Percentiles rank a stretch among this genome's conserved stretches.
phyloP scores from a whole-genome alignment of 2,888 invertebrate genomes.

The Xestia xanthographa region DNA sequence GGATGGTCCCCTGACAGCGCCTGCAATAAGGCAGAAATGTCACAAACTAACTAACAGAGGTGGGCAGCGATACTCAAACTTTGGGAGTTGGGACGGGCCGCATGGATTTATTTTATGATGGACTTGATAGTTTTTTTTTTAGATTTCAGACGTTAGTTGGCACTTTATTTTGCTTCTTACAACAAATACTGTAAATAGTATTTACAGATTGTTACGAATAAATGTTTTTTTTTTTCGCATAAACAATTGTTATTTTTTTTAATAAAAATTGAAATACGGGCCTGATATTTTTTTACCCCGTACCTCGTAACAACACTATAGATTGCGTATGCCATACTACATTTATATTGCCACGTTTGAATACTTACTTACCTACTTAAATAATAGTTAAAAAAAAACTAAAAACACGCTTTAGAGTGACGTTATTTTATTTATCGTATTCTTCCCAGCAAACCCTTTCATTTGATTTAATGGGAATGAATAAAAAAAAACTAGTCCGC shows the following conservation, averaged over 20 bases:
- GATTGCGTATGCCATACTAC: background rate
- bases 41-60: slow-evolving; percentile 35
- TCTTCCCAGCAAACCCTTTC: no score
- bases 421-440: no score
- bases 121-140: background rate
- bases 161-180: background rate
- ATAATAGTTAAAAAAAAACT: no score
- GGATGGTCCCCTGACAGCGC: slow-evolving; percentile 64
- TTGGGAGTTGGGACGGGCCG: background rate
- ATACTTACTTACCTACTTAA: no score
- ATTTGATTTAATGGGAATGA: no score
- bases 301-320: no score
- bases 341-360: no score
- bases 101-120: background rate
- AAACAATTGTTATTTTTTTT: no score
- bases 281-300: no score
- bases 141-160: background rate
- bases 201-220: background rate
- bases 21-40: slow-evolving; percentile 75
- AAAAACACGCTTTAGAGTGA: no score
- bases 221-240: background rate
- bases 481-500: no score
- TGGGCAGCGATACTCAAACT: slow-evolving; percentile 6
- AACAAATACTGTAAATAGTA: background rate
- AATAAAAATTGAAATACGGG: background rate